Evolutionary conservation across 2,797 vertebrate genomes (phyloP).

Genomic region (Brachymystax lenok): DNA sequence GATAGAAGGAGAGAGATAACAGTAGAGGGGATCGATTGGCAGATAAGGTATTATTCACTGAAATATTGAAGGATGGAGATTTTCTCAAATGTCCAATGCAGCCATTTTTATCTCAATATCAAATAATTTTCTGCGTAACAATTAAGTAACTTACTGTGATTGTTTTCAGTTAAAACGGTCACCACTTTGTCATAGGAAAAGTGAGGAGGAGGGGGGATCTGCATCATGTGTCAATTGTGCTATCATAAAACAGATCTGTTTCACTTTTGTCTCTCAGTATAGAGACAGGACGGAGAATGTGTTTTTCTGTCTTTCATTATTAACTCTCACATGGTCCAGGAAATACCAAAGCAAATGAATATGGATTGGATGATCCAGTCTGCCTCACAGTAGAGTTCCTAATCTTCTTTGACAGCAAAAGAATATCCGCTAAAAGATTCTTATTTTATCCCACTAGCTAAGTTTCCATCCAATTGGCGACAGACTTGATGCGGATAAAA

Average conservation of each 20-base stretch:
- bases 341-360: slow-evolving; percentile 29
- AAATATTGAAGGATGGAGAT: background rate
- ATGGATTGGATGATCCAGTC: slow-evolving; percentile 19
- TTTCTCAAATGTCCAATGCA: no score
- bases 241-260: background rate
- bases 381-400: slow-evolving; percentile 1
- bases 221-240: background rate
- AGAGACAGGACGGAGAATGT: background rate
- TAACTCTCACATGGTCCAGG: slow-evolving; percentile 15
- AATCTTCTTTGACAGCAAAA: slow-evolving; percentile 6
- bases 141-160: no score
- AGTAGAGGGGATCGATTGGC: background rate
- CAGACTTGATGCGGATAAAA: no score
- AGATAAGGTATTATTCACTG: slow-evolving; percentile 5
- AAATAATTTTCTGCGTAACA: no score
- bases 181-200: background rate
- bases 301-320: slow-evolving; percentile 30
- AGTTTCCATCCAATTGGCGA: no score
- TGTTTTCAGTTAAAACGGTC: no score
- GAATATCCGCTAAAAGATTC: background rate
- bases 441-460: no score
- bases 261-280: background rate
- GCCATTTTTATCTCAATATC: no score
- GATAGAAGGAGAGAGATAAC: slow-evolving; percentile 5
- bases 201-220: background rate